These are phyloP conservation scores for Drosophila chauvacae DNA, from an alignment of 1,140 invertebrate genomes.

Conservation along the genomic window DNA sequence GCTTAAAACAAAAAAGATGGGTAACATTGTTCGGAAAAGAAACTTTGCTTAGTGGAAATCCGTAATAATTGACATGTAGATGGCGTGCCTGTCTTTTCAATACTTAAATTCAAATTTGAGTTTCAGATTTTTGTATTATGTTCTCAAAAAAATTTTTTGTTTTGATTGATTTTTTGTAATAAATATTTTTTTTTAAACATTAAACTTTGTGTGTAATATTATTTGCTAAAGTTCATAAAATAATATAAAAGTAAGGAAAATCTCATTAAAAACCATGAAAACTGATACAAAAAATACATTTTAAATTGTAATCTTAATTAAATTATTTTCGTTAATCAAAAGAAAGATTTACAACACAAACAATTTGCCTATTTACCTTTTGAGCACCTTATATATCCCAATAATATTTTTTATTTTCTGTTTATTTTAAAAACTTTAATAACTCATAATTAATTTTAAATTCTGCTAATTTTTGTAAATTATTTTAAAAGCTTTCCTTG, in stretches of 20 bases:
- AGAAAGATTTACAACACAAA: too few relatives aligned
- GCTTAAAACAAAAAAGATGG: background rate
- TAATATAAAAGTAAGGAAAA: background rate
- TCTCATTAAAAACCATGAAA: too few relatives aligned
- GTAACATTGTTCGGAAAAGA: background rate
- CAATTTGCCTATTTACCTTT: background rate
- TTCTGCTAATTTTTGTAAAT: background rate
- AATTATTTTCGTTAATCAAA: too few relatives aligned
- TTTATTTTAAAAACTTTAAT: background rate
- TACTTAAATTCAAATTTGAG: background rate
- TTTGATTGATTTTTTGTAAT: too few relatives aligned
- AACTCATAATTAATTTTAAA: background rate
- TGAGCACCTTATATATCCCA: background rate
- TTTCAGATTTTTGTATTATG: background rate
- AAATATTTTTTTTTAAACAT: background rate
- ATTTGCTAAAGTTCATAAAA: background rate
- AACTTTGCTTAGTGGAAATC: background rate
- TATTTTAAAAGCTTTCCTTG: background rate
- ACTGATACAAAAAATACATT: too few relatives aligned
- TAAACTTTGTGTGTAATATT: background rate
- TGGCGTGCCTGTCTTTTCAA: background rate
- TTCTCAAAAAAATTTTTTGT: too few relatives aligned
- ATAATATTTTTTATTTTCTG: background rate
- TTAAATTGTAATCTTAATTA: too few relatives aligned
- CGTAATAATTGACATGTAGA: background rate